Evolutionary conservation across 2,797 vertebrate genomes (phyloP), one percentile per base, ranked within the genome.

Genomic region (Phalloptychus januarius): DNA sequence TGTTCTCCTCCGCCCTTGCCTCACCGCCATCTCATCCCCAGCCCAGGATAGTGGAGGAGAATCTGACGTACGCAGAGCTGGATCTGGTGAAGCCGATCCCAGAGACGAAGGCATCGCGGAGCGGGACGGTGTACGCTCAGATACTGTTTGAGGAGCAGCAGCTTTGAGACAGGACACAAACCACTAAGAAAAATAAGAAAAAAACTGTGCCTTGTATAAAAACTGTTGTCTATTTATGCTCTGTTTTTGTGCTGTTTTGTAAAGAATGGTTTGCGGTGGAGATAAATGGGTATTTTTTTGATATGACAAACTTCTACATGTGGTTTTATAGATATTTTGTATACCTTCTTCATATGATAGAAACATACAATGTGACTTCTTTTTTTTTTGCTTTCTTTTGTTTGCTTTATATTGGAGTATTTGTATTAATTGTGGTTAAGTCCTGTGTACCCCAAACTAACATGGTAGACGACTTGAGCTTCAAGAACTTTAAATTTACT

Each of bases 11-110:
- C 13, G 11, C 20, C 11, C 48, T 65, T 6, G 46, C 36, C 3
- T 72, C 72, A 42, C 56, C 33, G 50, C 18, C 18, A 11, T 25
- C 54, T 18, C 25, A 23, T 46, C 72, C 77, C 2, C 85, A 96
- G 96, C 96, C 96, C 0, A 96, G 92, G 91, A 96, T 96, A 46
- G 94, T 97, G 23, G 98, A 99, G 91, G 97, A 99, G 91, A 97
- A 94, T 84, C 93, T 99, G 93, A 98, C 97, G 20, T 99, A 99
- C 0, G 98, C 98, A 0, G 98, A 99, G 91, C 93, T 99, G 93
- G 98, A 99, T 89, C 94, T 99, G 88, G 95, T 96, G 82, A 98
- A 95, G 84, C 96, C 97, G 0, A 94, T 95, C 33, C 97, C 96
- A 4, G 95, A 96, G 71, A 73, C 93, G 77, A 96, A 96, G 88